These are phyloP conservation scores for Rousettus leschenaultii DNA, from an alignment of 2,113 vertebrate genomes.

Conservation along the genomic window DNA sequence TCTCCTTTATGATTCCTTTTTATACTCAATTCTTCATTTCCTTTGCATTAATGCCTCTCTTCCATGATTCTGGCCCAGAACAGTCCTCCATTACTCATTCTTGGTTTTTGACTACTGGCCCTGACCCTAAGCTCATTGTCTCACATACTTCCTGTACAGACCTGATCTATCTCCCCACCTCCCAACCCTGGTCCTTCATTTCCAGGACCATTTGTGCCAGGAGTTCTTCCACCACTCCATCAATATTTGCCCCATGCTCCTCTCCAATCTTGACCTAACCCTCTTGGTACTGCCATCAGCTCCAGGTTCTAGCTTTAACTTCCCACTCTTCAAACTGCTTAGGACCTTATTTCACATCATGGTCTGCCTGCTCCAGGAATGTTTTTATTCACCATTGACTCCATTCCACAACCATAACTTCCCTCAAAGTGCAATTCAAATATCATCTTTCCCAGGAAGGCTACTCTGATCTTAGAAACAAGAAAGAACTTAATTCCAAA, in stretches of 20 bases:
- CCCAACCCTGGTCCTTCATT: background rate
- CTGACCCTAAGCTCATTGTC: background rate
- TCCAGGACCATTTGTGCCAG: background rate
- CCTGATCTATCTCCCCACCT: background rate
- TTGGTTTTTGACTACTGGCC: background rate
- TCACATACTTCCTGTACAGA: background rate
- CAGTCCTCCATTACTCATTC: background rate
- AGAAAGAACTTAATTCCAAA: background rate
- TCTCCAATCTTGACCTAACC: background rate
- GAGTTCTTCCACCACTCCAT: background rate
- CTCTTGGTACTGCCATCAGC: background rate
- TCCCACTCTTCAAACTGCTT: background rate
- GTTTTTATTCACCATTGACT: background rate
- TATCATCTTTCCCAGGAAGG: background rate
- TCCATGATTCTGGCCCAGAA: background rate
- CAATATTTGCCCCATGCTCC: background rate
- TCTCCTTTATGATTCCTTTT: background rate
- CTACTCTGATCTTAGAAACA: background rate
- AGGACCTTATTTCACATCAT: background rate
- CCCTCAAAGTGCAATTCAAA: background rate
- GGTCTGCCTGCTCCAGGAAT: rapidly evolving
- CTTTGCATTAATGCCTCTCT: background rate
- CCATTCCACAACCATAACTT: background rate
- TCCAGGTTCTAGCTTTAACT: background rate
- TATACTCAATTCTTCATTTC: background rate